Base-by-base conservation (phyloP, 2,113 vertebrate species). In the Typhlomys cinereus region DNA sequence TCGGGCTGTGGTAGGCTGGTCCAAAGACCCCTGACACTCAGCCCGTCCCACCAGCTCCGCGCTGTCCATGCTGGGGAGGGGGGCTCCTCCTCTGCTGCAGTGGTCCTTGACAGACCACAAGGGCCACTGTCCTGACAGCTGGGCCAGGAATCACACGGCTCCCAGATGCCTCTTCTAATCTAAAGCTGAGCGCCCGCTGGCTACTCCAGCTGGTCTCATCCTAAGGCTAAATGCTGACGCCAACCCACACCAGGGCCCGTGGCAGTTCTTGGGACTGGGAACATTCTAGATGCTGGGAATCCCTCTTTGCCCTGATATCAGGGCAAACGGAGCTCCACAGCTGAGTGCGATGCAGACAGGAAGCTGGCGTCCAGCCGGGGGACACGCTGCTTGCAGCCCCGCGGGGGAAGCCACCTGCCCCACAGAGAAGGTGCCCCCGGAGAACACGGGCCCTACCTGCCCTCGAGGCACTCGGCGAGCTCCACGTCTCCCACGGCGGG, bases 381-480 rank as follows among this genome's bases (percentile, higher is more conserved):
- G 25, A 7, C 29, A 31, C 69, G 80, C 46, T 12, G 17, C 3
- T n/a, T 2, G 46, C 50, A 59, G 73, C 36, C 0, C 39, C 21
- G 78, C 44, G 27, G 8, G 0, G 39, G 13, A 20, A 11, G 15
- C 48, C 50, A 25, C 15, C 64, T 66, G 4, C 44, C 11, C 23
- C 23, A n/a, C 46, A 50, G 8, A 39, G 15, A 83, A 36, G 44
- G 44, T 34, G 20, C 29, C 48, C 14, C 27, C 8, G 3, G 11
- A 20, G 11, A 61, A 11, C 70, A 39, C 1, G 7, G 59, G 36
- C 48, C 94, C 67, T 54, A 96, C 96, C 96, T 89, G 57, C 18
- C 50, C 54, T 88, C 84, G 1, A 83, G 31, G 29, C 85, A 94
- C 39, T n/a, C 48, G 69, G 46, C 0, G 18, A 74, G n/a, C 61